Evolutionary conservation across 23 tunicate species (phyloP).

Genomic region (Trididemnum miniatum): DNA sequence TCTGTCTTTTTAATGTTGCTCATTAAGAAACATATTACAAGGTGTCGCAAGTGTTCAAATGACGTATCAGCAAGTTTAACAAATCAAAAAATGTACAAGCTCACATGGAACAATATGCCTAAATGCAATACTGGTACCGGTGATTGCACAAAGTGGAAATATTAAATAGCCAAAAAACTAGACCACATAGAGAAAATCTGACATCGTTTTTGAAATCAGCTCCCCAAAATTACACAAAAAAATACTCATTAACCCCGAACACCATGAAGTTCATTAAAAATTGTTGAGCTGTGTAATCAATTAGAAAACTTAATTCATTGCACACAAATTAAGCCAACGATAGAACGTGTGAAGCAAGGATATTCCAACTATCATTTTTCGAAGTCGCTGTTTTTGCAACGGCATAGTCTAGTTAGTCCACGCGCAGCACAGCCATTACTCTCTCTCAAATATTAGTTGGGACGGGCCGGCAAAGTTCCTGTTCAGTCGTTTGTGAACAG

Average conservation of each 20-base stretch:
- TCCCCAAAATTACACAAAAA: background rate
- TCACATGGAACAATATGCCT: too few species aligned
- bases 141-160: background rate
- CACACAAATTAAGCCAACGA: too few species aligned
- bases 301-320: too few species aligned
- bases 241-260: slow-evolving; percentile 9
- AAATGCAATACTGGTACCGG: background rate
- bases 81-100: background rate
- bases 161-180: slow-evolving; percentile 20
- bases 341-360: too few species aligned
- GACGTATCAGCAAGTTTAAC: slow-evolving; percentile 7
- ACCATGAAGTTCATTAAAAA: slow-evolving; percentile 15
- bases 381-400: too few species aligned
- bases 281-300: slow-evolving; percentile 21
- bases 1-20: slow-evolving; percentile 5
- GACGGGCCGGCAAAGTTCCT: too few species aligned
- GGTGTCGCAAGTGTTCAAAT: background rate
- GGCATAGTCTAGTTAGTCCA: too few species aligned
- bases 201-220: too few species aligned
- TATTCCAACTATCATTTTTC: too few species aligned
- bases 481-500: too few species aligned
- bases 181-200: slow-evolving; percentile 23
- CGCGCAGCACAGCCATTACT: too few species aligned
- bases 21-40: background rate
- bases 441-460: too few species aligned